A percentile compares a stretch with the other conserved stretches of the same genome.
Conservation (phyloP, 2,113 vertebrate genomes). For the Oceanites oceanicus region DNA sequence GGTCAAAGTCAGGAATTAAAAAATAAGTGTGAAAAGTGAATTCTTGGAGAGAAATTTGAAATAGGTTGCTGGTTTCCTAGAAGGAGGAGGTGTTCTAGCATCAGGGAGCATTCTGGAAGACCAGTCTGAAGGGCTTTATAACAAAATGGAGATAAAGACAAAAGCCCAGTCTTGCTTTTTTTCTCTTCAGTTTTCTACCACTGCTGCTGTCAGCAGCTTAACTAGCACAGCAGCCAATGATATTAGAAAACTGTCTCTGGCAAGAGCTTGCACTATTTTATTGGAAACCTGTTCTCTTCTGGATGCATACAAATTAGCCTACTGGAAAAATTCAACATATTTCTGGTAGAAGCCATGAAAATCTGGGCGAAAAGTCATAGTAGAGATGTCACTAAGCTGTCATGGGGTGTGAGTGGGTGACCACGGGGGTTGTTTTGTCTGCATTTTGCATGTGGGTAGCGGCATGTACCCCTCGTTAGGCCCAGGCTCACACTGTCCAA, state of each 20-base stretch:
- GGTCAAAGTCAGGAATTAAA: background rate
- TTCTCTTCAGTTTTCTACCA: background rate
- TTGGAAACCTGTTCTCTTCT: background rate
- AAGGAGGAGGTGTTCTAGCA: background rate
- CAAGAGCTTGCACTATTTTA: background rate
- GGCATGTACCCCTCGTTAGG: no score
- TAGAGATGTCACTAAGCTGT: background rate
- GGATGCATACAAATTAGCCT: background rate
- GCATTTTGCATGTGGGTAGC: fast-evolving
- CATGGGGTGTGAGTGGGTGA: fast-evolving
- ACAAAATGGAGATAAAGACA: background rate
- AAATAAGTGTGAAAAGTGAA: background rate
- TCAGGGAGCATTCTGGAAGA: background rate
- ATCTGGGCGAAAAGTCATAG: background rate
- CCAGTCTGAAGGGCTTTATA: background rate
- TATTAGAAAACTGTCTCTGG: background rate
- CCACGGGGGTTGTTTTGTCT: fast-evolving
- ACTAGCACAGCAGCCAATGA: background rate
- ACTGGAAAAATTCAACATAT: background rate
- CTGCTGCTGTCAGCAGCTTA: background rate
- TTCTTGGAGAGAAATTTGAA: background rate
- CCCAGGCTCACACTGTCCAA: constrained; percentile 17
- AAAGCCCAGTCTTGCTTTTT: background rate
- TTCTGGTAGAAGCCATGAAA: background rate
- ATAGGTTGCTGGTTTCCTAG: background rate